phyloP scores from a whole-genome alignment of 1,140 invertebrate genomes.

The Meteorus sp. region DNA sequence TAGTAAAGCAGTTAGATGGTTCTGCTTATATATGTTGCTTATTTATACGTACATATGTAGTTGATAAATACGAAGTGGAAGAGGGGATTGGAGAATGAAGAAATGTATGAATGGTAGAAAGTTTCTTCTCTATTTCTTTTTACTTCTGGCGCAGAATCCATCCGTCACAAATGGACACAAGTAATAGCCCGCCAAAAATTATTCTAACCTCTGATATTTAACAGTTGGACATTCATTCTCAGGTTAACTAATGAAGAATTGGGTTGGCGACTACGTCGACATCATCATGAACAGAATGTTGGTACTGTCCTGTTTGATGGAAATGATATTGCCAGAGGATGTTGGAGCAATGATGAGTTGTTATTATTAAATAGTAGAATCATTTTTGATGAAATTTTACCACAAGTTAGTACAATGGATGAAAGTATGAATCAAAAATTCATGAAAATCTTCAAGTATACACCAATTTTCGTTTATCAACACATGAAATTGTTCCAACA shows the following conservation, averaged over 20 bases:
- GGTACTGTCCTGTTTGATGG: slow-evolving; percentile 49
- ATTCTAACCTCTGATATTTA: not conserved
- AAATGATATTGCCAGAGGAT: slow-evolving; percentile 37
- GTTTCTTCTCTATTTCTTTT: not conserved
- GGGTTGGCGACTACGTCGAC: not conserved
- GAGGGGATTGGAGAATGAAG: slow-evolving; percentile 19
- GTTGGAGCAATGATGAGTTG: slow-evolving; percentile 47
- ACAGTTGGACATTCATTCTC: not conserved
- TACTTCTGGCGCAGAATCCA: not conserved
- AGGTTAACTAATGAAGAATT: not conserved
- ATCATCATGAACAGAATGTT: slow-evolving; percentile 27
- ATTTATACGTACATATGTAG: no score
- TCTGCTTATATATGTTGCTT: no score
- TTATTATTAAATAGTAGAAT: slow-evolving; percentile 40
- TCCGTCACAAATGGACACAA: not conserved
- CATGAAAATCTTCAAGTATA: not conserved
- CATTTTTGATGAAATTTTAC: slow-evolving; percentile 48
- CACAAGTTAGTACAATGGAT: slow-evolving; percentile 44
- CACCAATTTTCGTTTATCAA: not conserved
- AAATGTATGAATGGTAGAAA: not conserved
- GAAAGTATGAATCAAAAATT: no score
- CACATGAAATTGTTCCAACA: slow-evolving; percentile 23
- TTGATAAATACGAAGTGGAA: no score
- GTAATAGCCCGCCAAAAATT: not conserved
- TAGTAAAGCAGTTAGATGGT: no score